Conservation (phyloP, 2,113 vertebrate species). For the Monopterus albus region DNA sequence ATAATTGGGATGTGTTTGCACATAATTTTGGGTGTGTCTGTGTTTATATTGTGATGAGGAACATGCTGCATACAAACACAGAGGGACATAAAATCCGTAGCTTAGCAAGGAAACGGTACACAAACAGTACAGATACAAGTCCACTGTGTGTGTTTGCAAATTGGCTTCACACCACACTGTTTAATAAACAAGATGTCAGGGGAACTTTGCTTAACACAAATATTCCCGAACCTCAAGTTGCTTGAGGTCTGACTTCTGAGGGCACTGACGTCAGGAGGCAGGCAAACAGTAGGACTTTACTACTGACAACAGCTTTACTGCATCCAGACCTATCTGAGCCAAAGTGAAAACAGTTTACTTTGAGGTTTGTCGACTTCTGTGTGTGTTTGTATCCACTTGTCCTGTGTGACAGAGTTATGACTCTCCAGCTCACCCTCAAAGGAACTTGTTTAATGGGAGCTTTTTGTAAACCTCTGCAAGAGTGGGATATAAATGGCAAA, state of each 20-base stretch:
- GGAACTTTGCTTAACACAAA: constrained; percentile 44
- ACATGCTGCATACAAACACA: neutral
- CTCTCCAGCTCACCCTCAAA: constrained; percentile 6
- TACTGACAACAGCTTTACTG: constrained; percentile 29
- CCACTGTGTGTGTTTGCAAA: constrained; percentile 16
- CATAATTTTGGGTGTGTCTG: constrained; percentile 26
- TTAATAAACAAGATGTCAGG: constrained; percentile 60
- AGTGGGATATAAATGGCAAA: neutral
- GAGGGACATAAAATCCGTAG: neutral
- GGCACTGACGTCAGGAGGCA: neutral
- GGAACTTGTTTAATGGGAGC: constrained; percentile 18
- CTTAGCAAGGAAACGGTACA: constrained; percentile 27
- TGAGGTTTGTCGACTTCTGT: constrained; percentile 33
- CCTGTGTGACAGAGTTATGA: neutral
- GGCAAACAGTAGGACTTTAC: constrained; percentile 13
- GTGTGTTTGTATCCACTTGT: constrained; percentile 42
- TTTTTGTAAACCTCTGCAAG: constrained; percentile 15
- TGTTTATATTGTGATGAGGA: neutral
- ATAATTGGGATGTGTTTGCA: constrained; percentile 27
- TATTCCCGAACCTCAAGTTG: constrained; percentile 16
- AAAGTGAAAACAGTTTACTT: constrained; percentile 41
- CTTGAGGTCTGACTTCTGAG: constrained; percentile 26
- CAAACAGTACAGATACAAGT: no score
- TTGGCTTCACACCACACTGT: constrained; percentile 32
- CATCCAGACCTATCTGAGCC: constrained; percentile 19